Evolutionary conservation across 2,113 vertebrate species (phyloP).

Genomic region (Lophius piscatorius): DNA sequence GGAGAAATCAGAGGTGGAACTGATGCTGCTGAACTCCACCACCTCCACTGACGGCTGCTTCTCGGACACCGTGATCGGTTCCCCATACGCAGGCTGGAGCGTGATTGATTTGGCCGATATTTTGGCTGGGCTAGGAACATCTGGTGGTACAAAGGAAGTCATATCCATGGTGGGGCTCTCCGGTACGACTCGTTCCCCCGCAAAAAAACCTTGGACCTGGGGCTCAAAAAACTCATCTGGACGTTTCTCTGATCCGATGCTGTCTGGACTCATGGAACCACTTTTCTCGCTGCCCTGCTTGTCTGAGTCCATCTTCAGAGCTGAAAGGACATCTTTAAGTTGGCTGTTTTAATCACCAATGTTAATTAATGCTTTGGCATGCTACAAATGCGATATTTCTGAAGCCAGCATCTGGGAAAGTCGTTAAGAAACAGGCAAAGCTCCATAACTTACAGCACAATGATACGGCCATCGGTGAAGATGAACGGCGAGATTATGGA

Average conservation of each 20-base stretch:
- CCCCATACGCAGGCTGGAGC: constrained; percentile 68
- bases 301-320: constrained; percentile 95
- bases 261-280: constrained; percentile 78
- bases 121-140: constrained; percentile 74
- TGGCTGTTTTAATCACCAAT: constrained; percentile 79
- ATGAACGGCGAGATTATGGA: constrained; percentile 64
- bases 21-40: constrained; percentile 70
- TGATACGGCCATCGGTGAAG: constrained; percentile 71
- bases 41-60: constrained; percentile 81
- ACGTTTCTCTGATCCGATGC: constrained; percentile 75
- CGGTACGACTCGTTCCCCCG: constrained; percentile 71
- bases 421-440: constrained; percentile 77
- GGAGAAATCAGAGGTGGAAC: constrained; percentile 62
- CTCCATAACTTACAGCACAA: constrained; percentile 77
- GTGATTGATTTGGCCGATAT: constrained; percentile 60
- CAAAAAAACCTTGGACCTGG: constrained; percentile 70
- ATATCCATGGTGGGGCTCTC: constrained; percentile 76
- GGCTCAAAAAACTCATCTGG: constrained; percentile 73
- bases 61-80: constrained; percentile 75
- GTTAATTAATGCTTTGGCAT: constrained; percentile 48
- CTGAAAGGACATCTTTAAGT: constrained; percentile 97
- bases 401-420: constrained; percentile 63
- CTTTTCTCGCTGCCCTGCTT: constrained; percentile 80
- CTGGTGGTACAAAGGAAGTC: constrained; percentile 69
- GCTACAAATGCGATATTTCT: constrained; percentile 49